A percentile compares a stretch with the other conserved stretches of the same genome.
Conservation (phyloP, 2,797 vertebrate genomes). For the Tokudaia tokunoshimensis region DNA sequence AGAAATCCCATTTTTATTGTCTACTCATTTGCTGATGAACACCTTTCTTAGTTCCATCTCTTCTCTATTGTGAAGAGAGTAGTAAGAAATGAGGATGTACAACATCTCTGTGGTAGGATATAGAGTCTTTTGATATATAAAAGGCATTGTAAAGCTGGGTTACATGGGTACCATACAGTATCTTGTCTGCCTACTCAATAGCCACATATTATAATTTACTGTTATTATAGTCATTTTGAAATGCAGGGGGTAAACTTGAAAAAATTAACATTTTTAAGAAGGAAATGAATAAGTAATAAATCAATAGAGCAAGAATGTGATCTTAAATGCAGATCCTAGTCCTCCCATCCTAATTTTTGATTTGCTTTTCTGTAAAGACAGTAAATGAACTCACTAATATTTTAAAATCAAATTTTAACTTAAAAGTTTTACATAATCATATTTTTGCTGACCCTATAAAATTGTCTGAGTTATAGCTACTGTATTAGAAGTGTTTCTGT, state of each 20-base stretch:
- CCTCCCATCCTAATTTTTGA: not conserved
- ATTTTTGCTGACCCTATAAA: not conserved
- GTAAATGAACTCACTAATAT: slow-evolving; percentile 21
- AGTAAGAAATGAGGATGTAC: not conserved
- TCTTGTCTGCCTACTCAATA: not conserved
- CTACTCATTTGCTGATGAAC: not conserved
- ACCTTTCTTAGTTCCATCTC: not conserved
- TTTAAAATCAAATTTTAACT: slow-evolving; percentile 13
- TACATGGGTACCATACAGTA: not conserved
- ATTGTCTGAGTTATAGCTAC: not conserved
- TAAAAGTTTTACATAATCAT: not conserved
- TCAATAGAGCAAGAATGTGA: not conserved
- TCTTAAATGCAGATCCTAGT: not conserved
- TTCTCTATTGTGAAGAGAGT: not conserved
- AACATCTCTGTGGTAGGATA: not conserved
- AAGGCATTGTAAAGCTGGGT: not conserved
- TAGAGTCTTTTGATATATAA: not conserved
- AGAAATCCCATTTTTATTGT: not conserved
- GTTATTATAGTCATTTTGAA: not conserved
- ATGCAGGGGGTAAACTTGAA: not conserved
- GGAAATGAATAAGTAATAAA: not conserved
- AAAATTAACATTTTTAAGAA: not conserved
- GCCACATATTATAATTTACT: not conserved
- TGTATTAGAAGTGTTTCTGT: not conserved
- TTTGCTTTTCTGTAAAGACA: not conserved